Conservation (phyloP, 2,888 invertebrate species). For the Chelonus formosanus region DNA sequence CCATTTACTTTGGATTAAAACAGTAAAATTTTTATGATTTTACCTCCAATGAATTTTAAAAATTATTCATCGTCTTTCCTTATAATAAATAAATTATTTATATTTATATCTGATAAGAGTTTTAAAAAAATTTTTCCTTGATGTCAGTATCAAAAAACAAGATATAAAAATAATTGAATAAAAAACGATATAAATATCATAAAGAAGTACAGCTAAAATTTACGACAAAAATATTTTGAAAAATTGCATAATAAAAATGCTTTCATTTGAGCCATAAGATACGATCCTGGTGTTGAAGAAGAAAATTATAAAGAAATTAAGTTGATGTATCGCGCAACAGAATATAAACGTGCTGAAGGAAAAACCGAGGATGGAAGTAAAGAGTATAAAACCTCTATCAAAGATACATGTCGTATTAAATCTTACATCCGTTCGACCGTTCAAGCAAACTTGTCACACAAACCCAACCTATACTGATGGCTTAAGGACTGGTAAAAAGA, state of each 20-base stretch:
- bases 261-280: neutral
- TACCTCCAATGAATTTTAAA: too few species aligned
- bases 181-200: too few species aligned
- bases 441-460: constrained; percentile 29
- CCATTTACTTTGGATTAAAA: too few species aligned
- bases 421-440: constrained; percentile 33
- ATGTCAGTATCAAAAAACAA: too few species aligned
- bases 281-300: neutral
- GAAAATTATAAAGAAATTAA: constrained; percentile 27
- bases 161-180: too few species aligned
- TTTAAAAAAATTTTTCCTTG: too few species aligned
- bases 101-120: too few species aligned
- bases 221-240: too few species aligned
- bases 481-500: neutral
- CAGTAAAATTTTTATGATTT: too few species aligned
- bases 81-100: too few species aligned
- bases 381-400: neutral
- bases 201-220: too few species aligned
- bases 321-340: constrained; percentile 18
- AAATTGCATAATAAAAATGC: neutral
- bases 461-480: neutral
- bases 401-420: constrained; percentile 26
- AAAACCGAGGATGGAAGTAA: constrained; percentile 17
- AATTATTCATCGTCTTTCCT: too few species aligned
- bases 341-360: constrained; percentile 20